Base-by-base conservation (phyloP, 2,113 vertebrate species). In the Heteronetta atricapilla region DNA sequence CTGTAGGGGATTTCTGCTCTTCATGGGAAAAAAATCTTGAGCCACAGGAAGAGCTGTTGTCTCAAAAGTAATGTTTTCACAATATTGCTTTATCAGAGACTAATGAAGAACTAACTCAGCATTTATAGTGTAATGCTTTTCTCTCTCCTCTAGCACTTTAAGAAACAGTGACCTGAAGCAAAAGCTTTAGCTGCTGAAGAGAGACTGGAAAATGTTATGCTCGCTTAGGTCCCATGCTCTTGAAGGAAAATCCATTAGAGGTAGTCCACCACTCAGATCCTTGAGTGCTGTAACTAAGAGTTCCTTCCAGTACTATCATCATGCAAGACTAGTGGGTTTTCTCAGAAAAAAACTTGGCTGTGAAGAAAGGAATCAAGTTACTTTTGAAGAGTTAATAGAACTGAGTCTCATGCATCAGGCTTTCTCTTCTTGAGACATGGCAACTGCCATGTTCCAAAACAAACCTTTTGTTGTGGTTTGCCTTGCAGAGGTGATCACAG, bases 201-300 rank as follows among this genome's bases (percentile, higher is more conserved):
- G 44, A 74, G 53, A 83, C 53, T 8, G 4, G 10, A 5, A 58
- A 66, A 19, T 38, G 8, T 46, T 34, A 74, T 58, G 23, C 12
- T 66, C 59, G 10, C 8, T 86, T 42, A 31, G 22, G 8, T n/a
- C 25, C 38, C 0, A 0, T 44, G 36, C 22, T 58, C 28, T 25
- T 46, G 64, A 48, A 64, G 25, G n/a, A 81, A 26, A 84, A 84
- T 26, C 15, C 7, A 29, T 82, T 31, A 44, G 90, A 88, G 4
- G 6, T 28, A 3, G 1, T 62, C 34, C 17, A n/a, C 33, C 19
- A 4, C 4, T 16, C 21, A 28, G 17, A 86, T 8, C 22, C n/a
- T 34, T 70, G 28, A 29, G 28, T 0, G 0, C 33, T 52, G 42
- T 46, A 34, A 34, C 4, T 0, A 2, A 42, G 17, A 46, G 6